Evolutionary conservation across 2,797 vertebrate species (phyloP), one percentile per base, ranked within the genome.

Genomic region (Pygocentrus nattereri): DNA sequence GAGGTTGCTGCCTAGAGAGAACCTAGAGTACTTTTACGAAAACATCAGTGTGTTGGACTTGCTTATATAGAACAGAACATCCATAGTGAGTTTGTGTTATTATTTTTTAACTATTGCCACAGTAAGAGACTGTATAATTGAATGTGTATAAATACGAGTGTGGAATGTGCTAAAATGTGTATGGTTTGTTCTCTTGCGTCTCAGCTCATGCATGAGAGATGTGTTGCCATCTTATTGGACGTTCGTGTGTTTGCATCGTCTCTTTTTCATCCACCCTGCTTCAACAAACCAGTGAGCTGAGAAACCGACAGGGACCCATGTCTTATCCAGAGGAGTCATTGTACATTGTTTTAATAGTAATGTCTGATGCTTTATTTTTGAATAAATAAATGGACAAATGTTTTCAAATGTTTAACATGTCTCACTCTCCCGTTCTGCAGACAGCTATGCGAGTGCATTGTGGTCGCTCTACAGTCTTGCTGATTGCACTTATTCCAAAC

Each of bases 1-100:
- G 44, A 80, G 2, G 0, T 11, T 30, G 21, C 59, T 79, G n/a
- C 72, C 75, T 82, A 85, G 27, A 69, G 76, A 84, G 54, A 81
- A 90, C 1, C 7, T 18, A 7, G 0, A 2, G 5, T 73, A 38
- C 27, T 10, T n/a, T n/a, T 47, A 12, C 18, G 2, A 65, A 31
- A n/a, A 27, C 7, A 6, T 7, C 25, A 21, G 31, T 49, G n/a
- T 27, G 21, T 64, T 62, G 12, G 30, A 62, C 25, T 41, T 50
- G 0, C 21, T 54, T n/a, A 18, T 54, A 23, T 25, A 4, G 25
- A 68, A 54, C 44, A 50, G 41, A 69, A 49, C 18, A 23, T 11
- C 19, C 5, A 2, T 69, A 1, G 13, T 47, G n/a, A 50, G 47
- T 3, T 50, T 19, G 8, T 25, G 27, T n/a, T 49, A n/a, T n/a